Evolutionary conservation across 2,888 invertebrate species (phyloP).

Genomic region (Salpingus planirostris): DNA sequence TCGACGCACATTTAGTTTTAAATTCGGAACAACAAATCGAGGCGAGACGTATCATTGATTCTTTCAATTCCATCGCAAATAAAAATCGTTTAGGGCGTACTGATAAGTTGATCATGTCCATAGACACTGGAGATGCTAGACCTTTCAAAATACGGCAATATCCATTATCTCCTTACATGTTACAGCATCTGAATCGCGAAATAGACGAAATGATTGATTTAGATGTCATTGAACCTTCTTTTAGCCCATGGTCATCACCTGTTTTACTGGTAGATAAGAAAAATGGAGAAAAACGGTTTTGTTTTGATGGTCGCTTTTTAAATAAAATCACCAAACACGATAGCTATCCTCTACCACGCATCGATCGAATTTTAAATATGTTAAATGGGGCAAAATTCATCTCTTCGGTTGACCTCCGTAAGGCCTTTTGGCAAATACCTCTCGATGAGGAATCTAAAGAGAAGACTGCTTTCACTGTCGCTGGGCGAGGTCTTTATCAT

Average conservation of each 20-base stretch:
- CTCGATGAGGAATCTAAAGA: not conserved
- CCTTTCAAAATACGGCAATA: not conserved
- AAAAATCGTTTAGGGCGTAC: not conserved
- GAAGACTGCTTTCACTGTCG: not conserved
- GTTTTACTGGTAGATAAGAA: constrained; percentile 3
- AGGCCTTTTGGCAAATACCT: constrained; percentile 5
- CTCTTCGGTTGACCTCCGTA: constrained; percentile 1
- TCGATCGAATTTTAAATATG: constrained; percentile 2
- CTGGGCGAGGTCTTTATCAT: not conserved
- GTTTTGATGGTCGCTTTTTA: constrained; percentile 1
- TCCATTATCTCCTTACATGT: constrained; percentile 1
- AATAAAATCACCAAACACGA: constrained; percentile 3
- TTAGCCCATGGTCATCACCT: constrained; percentile 5
- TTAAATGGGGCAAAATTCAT: constrained; percentile 1
- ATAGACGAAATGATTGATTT: not conserved
- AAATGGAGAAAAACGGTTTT: not conserved
- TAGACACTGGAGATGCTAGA: constrained; percentile 1
- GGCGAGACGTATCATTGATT: too few species aligned
- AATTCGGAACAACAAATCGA: too few species aligned
- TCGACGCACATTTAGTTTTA: too few species aligned
- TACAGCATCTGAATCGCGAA: not conserved
- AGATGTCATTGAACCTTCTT: constrained; percentile 3
- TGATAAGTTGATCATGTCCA: not conserved
- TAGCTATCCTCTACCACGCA: constrained; percentile 1
- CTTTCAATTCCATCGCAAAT: too few species aligned